Conservation (phyloP, 2,113 vertebrate genomes). For the Myotis lucifugus region DNA sequence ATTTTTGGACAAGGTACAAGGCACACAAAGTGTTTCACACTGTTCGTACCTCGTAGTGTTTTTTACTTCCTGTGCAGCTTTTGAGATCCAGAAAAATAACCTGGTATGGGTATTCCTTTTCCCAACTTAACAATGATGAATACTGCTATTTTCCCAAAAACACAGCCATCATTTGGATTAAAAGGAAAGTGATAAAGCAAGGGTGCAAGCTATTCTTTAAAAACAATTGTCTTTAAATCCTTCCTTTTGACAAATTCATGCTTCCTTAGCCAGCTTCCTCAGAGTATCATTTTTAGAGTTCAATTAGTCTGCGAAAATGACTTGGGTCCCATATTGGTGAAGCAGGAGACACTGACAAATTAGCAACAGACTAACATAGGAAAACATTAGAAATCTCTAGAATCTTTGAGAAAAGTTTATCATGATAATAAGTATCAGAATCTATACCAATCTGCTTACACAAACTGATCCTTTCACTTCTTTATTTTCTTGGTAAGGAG, state of each 20-base stretch:
- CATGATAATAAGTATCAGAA: background rate
- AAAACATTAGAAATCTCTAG: slow-evolving; percentile 50
- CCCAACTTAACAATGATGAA: slow-evolving; percentile 62
- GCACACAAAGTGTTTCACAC: slow-evolving; percentile 74
- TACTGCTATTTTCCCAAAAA: slow-evolving; percentile 64
- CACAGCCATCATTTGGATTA: slow-evolving; percentile 69
- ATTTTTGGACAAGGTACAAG: slow-evolving; percentile 81
- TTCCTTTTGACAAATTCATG: slow-evolving; percentile 70
- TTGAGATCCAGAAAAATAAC: slow-evolving; percentile 79
- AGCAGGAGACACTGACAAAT: slow-evolving; percentile 63
- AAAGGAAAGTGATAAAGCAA: slow-evolving; percentile 73
- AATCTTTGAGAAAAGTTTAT: background rate
- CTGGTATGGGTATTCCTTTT: slow-evolving; percentile 46
- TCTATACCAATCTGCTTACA: background rate
- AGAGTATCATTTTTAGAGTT: slow-evolving; percentile 63
- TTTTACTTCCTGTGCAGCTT: slow-evolving; percentile 55
- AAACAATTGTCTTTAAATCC: slow-evolving; percentile 71
- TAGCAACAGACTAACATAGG: background rate
- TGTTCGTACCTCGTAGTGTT: slow-evolving; percentile 62
- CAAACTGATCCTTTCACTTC: background rate
- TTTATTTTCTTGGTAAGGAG: background rate
- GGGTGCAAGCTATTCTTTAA: slow-evolving; percentile 69
- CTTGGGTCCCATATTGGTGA: slow-evolving; percentile 23
- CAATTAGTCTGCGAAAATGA: slow-evolving; percentile 45
- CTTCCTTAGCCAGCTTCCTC: slow-evolving; percentile 45